Percentiles rank a stretch among this genome's conserved stretches.
phyloP scores from a whole-genome alignment of 1,140 invertebrate genomes.

The Laupala kohalensis region DNA sequence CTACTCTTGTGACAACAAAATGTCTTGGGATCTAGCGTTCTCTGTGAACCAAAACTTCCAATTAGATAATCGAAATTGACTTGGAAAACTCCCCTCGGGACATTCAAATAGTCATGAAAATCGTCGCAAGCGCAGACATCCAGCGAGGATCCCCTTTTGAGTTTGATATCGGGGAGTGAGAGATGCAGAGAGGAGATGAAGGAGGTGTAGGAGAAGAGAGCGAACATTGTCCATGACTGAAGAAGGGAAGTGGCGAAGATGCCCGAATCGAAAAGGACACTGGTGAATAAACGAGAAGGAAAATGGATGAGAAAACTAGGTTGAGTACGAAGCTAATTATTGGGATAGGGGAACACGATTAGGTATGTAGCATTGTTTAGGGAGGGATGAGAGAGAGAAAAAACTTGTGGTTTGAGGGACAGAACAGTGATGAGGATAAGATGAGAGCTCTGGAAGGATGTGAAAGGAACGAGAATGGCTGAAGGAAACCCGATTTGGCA shows the following conservation, averaged over 20 bases:
- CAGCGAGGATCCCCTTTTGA: not conserved
- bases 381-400: no score
- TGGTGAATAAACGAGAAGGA: not conserved
- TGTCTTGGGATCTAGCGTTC: not conserved
- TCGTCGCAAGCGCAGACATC: not conserved
- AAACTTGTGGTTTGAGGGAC: no score
- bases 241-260: not conserved
- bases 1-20: not conserved
- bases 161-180: not conserved
- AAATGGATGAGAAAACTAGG: not conserved
- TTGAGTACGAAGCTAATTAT: no score
- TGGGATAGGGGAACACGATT: no score
- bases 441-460: not conserved
- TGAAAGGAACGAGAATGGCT: no score
- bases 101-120: not conserved
- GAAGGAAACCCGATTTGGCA: no score
- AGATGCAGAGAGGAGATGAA: no score
- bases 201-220: no score
- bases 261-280: no score
- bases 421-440: not conserved
- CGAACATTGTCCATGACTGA: no score
- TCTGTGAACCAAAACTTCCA: not conserved
- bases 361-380: no score
- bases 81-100: not conserved
- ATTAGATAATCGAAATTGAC: not conserved